Evolutionary conservation across 2,113 vertebrate species (phyloP).

Genomic region (Chelonoidis abingdonii): DNA sequence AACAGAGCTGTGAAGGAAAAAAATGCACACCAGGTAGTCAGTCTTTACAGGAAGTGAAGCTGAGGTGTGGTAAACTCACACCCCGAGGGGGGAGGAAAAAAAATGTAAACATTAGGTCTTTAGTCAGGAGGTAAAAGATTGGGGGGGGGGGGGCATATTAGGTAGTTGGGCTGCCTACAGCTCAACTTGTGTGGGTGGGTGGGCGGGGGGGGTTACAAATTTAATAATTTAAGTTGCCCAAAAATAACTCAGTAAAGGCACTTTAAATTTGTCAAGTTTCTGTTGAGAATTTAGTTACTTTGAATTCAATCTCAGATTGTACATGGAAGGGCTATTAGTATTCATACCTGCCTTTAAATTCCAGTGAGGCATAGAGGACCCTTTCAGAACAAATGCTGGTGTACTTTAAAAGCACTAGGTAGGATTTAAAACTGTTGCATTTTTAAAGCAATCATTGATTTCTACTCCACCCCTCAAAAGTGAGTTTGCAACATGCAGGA

Average conservation of each 20-base stretch:
- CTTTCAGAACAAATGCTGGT: background rate
- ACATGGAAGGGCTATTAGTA: background rate
- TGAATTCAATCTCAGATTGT: background rate
- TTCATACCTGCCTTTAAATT: background rate
- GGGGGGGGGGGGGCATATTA: too few species aligned
- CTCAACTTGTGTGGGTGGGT: background rate
- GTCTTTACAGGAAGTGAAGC: background rate
- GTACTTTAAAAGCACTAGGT: background rate
- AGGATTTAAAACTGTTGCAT: background rate
- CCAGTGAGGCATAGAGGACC: background rate
- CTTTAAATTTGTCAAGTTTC: conserved; percentile 45
- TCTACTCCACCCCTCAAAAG: background rate
- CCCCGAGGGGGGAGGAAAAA: fast-evolving
- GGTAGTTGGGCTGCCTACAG: background rate
- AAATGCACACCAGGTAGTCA: background rate
- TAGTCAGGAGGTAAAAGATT: background rate
- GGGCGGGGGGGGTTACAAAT: background rate
- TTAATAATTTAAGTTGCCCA: background rate
- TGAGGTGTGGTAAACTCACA: background rate
- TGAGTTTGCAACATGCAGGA: background rate
- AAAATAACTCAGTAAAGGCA: conserved; percentile 56
- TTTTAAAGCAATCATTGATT: background rate
- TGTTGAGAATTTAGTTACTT: conserved; percentile 15
- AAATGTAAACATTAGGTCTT: background rate
- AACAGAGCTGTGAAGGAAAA: background rate